Evolutionary conservation across 2,888 invertebrate genomes (phyloP), one percentile per base, ranked within the genome.

Genomic region (Cheilosia grossa): DNA sequence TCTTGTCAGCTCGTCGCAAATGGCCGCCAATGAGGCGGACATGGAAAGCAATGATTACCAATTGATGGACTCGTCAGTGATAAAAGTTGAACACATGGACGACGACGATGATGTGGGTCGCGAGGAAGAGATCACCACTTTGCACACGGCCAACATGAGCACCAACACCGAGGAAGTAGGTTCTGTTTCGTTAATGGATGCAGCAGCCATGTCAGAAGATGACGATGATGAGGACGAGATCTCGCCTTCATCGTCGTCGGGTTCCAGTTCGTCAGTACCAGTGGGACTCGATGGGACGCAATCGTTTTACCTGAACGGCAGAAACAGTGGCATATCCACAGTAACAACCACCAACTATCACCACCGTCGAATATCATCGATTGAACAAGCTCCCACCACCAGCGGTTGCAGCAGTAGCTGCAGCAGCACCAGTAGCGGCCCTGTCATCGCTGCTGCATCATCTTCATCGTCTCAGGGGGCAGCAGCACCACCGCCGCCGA

Each of bases 141-240:
- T 83, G 2, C 72, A 67, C 15, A 44, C 66, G 15, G 54, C 37
- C 17, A 37, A 40, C 19, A 44, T 72, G 2, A 77, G 44, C 37
- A 72, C 81, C 1, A 89, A 89, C 74, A 89, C 88, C 49, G 90
- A 87, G 49, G 87, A 75, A 1, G 63, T n/a, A 2, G 82, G 69
- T 0, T 74, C 78, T 1, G 49, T 75, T 7, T 72, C 87, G 4
- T n/a, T 77, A 13, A 54, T 72, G 81, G 74, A 47, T 4, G 79
- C 79, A 9, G 86, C 87, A 79, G 75, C 81, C 51, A 75, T 83
- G 53, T 87, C 87, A 64, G 87, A 87, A 59, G 83, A 87, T 66
- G 87, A 87, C 64, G 61, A 87, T 64, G 82, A 87, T 30, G 72
- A 87, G 51, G 79, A 80, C 64, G 75, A 66, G 49, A 70, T 87